Conservation (phyloP, 2,888 invertebrate genomes). For the Apocheima hispidaria region DNA sequence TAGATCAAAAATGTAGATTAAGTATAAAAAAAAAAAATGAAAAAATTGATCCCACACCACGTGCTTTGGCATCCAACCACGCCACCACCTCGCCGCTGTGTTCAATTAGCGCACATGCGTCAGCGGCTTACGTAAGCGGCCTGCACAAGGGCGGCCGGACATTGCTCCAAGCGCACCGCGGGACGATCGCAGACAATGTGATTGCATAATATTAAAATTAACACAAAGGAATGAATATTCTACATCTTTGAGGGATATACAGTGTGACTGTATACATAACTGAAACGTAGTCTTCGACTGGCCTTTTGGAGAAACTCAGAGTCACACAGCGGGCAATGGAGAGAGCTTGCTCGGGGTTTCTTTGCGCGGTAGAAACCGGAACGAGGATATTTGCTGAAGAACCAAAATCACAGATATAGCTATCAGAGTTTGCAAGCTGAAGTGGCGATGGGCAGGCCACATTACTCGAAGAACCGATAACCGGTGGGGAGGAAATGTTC, state of each 20-base stretch:
- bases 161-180: conserved; percentile 4
- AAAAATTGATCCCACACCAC: background rate
- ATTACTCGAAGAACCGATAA: too few relatives aligned
- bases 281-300: too few relatives aligned
- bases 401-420: too few relatives aligned
- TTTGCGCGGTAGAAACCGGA: too few relatives aligned
- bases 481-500: too few relatives aligned
- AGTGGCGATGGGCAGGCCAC: too few relatives aligned
- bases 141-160: conserved; percentile 14
- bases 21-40: background rate
- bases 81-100: background rate
- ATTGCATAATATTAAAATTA: conserved; percentile 15
- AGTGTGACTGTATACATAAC: too few relatives aligned
- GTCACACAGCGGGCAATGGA: too few relatives aligned
- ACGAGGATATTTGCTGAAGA: too few relatives aligned
- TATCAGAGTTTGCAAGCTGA: too few relatives aligned
- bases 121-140: conserved; percentile 11
- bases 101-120: conserved; percentile 6
- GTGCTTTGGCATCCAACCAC: background rate
- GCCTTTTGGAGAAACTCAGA: too few relatives aligned
- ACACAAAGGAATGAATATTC: conserved; percentile 7
- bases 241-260: conserved; percentile 1
- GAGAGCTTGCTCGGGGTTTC: too few relatives aligned
- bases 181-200: background rate
- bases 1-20: background rate